Conservation (phyloP, 2,888 invertebrate genomes). For the Sylvicola fuscatus region DNA sequence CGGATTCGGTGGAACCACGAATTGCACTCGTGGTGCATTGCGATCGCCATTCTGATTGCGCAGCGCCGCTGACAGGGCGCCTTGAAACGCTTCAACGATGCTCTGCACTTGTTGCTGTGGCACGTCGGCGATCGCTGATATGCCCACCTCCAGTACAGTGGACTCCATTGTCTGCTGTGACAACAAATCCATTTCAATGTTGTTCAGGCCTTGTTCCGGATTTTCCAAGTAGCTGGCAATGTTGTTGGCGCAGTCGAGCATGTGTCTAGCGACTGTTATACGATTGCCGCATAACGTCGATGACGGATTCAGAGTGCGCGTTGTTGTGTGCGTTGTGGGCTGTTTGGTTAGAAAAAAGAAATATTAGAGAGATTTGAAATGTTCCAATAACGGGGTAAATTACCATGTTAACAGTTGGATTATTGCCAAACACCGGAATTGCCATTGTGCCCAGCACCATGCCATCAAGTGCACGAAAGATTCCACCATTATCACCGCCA, state of each 20-base stretch:
- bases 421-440: constrained; percentile 18
- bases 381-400: too few relatives aligned
- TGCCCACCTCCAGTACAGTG: constrained; percentile 25
- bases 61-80: constrained; percentile 21
- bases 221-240: constrained; percentile 25
- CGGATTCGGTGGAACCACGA: too few relatives aligned
- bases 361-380: too few relatives aligned
- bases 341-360: constrained; percentile 7
- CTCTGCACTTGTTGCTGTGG: constrained; percentile 20
- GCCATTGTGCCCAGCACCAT: constrained; percentile 26
- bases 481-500: constrained; percentile 15
- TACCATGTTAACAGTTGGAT: constrained; percentile 1
- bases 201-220: constrained; percentile 23
- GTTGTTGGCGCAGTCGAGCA: constrained; percentile 25
- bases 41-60: too few relatives aligned
- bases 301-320: constrained; percentile 20
- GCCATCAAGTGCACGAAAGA: constrained; percentile 21
- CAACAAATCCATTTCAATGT: constrained; percentile 22
- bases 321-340: constrained; percentile 14
- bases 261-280: constrained; percentile 25
- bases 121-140: constrained; percentile 18
- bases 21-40: too few relatives aligned
- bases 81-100: constrained; percentile 23
- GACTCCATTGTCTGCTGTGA: constrained; percentile 28
- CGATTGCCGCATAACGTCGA: constrained; percentile 26